Percentiles rank a stretch among this genome's conserved stretches.
These are phyloP conservation scores for Elegia similella DNA, from an alignment of 2,888 invertebrate genomes.

Conservation along the genomic window DNA sequence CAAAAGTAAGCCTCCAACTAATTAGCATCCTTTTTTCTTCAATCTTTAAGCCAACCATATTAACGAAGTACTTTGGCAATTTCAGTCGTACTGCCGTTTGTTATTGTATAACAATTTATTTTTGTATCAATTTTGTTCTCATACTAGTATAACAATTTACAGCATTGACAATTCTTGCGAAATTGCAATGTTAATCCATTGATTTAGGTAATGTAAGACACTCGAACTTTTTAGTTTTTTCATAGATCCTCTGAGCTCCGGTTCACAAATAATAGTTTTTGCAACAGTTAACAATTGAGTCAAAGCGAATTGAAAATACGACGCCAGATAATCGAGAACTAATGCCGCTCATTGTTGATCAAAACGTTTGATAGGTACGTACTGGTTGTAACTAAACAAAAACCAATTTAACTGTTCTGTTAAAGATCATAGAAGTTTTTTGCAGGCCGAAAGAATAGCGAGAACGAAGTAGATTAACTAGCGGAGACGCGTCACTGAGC, in stretches of 20 bases:
- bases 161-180: too few species aligned
- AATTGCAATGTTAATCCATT: too few species aligned
- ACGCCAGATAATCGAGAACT: slow-evolving; percentile 32
- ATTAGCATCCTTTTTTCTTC: too few species aligned
- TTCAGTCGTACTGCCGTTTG: too few species aligned
- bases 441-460: slow-evolving; percentile 54
- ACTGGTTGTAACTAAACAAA: slow-evolving; percentile 57
- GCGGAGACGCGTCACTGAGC: slow-evolving; percentile 55
- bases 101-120: too few species aligned
- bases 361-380: slow-evolving; percentile 41
- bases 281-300: slow-evolving; percentile 32
- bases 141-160: too few species aligned
- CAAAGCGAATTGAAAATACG: slow-evolving; percentile 46
- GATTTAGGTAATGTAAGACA: too few species aligned
- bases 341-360: slow-evolving; percentile 43
- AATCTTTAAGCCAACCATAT: too few species aligned
- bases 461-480: slow-evolving; percentile 54
- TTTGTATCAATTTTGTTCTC: too few species aligned
- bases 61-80: too few species aligned
- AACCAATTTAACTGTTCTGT: slow-evolving; percentile 65
- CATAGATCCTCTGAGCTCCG: not conserved
- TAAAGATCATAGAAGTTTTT: slow-evolving; percentile 68
- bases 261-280: slow-evolving; percentile 12
- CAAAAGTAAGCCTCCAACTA: too few species aligned
- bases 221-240: not conserved